Conservation (phyloP, 2,797 vertebrate species). For the Onychomys leucogaster region DNA sequence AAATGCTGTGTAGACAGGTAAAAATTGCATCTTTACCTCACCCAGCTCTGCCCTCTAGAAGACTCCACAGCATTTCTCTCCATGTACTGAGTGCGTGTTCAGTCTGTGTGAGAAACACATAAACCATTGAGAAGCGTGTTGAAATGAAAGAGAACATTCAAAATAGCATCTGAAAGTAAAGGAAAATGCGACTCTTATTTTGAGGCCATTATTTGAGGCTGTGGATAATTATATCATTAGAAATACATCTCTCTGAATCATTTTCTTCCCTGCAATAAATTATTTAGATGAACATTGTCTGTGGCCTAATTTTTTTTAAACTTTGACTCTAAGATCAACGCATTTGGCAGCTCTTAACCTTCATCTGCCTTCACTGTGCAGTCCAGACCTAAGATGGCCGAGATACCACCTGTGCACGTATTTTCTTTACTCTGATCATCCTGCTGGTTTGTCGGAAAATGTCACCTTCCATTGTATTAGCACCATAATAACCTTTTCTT, state of each 20-base stretch:
- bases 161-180: constrained; percentile 40
- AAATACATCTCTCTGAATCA: constrained; percentile 54
- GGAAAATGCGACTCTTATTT: constrained; percentile 36
- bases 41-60: neutral
- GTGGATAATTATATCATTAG: constrained; percentile 59
- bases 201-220: constrained; percentile 27
- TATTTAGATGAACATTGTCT: constrained; percentile 76
- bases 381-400: neutral
- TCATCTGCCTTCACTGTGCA: neutral
- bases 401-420: constrained; percentile 43
- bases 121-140: neutral
- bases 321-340: constrained; percentile 65
- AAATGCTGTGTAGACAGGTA: neutral
- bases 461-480: constrained; percentile 62
- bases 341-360: constrained; percentile 72
- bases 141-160: constrained; percentile 37
- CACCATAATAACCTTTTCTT: constrained; percentile 70
- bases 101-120: neutral
- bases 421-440: constrained; percentile 55
- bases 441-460: constrained; percentile 50
- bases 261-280: constrained; percentile 63
- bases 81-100: neutral
- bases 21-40: neutral
- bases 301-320: constrained; percentile 70
- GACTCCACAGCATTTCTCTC: neutral